Percentiles rank a stretch among this genome's conserved stretches.
Conservation (phyloP, 1,140 invertebrate species). For the Pseudachorutes palmiensis region DNA sequence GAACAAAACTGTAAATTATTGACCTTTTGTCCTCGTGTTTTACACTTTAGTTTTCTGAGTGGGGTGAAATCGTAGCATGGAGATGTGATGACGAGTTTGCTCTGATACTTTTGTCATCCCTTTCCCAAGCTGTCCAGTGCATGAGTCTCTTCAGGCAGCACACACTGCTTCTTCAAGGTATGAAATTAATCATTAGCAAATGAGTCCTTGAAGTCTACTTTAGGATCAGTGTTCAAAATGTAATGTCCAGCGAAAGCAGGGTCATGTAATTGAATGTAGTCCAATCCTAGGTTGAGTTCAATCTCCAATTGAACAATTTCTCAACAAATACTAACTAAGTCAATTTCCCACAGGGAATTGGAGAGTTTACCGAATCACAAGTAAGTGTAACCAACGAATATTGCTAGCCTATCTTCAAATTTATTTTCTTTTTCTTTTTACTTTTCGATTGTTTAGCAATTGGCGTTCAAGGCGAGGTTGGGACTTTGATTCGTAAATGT, state of each 20-base stretch:
- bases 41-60: constrained; percentile 28
- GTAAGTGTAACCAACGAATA: no score
- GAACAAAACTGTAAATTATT: no score
- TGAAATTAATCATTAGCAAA: no score
- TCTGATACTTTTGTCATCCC: constrained; percentile 24
- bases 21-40: background rate
- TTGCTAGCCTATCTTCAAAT: no score
- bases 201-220: no score
- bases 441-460: constrained; percentile 22
- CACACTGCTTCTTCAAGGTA: no score
- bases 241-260: no score
- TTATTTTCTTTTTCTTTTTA: constrained; percentile 8
- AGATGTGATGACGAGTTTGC: constrained; percentile 32
- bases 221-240: no score
- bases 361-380: constrained; percentile 33
- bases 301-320: constrained; percentile 35
- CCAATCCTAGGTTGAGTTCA: no score
- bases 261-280: no score
- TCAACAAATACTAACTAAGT: constrained; percentile 29
- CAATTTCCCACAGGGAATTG: constrained; percentile 34
- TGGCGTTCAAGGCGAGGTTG: constrained; percentile 22
- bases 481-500: constrained; percentile 24
- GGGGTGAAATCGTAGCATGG: constrained; percentile 31
- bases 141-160: no score
- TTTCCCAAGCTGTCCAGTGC: constrained; percentile 22